A percentile compares a stretch with the other conserved stretches of the same genome.
Conservation (phyloP, 2,888 invertebrate genomes). For the Ormyrus labotus region DNA sequence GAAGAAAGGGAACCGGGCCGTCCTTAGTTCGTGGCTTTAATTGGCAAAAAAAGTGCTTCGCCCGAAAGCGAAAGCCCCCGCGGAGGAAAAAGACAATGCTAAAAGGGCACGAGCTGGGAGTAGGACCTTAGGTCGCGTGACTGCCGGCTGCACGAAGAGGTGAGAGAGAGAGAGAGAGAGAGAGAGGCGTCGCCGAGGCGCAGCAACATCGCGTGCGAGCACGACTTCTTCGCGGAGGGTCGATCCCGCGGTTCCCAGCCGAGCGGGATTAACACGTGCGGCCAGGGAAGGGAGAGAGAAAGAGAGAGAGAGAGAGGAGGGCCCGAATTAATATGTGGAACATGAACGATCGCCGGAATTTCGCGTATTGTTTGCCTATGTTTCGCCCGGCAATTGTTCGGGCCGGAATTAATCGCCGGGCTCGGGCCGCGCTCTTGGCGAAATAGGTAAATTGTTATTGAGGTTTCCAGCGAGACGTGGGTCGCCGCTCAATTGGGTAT, state of each 20-base stretch:
- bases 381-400: too few relatives aligned
- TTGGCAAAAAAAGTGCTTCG: slow-evolving; percentile 38
- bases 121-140: slow-evolving; percentile 5
- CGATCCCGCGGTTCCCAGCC: slow-evolving; percentile 42
- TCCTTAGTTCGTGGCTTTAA: slow-evolving; percentile 43
- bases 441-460: slow-evolving; percentile 7
- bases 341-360: slow-evolving; percentile 1
- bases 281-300: neutral
- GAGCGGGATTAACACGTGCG: slow-evolving; percentile 12
- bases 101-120: neutral
- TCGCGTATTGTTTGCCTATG: neutral
- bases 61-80: slow-evolving; percentile 4
- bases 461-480: neutral
- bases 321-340: slow-evolving; percentile 27
- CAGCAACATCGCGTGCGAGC: slow-evolving; percentile 19
- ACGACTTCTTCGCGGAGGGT: slow-evolving; percentile 49
- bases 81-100: neutral
- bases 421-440: neutral
- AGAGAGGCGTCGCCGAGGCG: slow-evolving; percentile 20
- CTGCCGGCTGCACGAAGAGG: neutral
- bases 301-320: neutral
- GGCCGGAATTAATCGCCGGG: neutral
- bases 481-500: too few relatives aligned
- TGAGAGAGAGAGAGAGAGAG: slow-evolving; percentile 12
- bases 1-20: slow-evolving; percentile 12